Base-by-base conservation (phyloP, 1,140 invertebrate genomes). In the Amphibalanus amphitrite region DNA sequence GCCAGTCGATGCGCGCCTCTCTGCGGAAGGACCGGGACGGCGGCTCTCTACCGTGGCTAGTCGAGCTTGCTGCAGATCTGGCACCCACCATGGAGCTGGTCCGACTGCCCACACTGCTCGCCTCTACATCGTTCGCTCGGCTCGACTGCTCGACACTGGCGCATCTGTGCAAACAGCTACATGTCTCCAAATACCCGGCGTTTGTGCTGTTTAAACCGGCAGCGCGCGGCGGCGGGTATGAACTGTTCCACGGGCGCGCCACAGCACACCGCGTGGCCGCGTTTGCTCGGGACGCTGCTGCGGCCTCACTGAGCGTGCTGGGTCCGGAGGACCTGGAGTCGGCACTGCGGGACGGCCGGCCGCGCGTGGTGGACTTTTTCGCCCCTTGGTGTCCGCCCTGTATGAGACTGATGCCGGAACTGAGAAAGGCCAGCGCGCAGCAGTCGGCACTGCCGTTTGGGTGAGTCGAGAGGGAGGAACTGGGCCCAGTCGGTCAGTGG, bases 361-460 rank as follows among this genome's bases (percentile, higher is more conserved):
- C 81, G 77, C 75, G 74, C 88, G 86, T 91, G 76, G 83, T 92
- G 30, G 89, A 91, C 77, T 91, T 90, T 82, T 90, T 89, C 81
- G 87, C 89, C 6, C 89, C 90, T 75, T 90, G 89, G 88, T 92
- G 90, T 81, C 89, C 89, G n/a, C 89, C 90, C 0, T 92, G 90
- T 77, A 84, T 89, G 79, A 82, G 83, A 72, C 81, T 91, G 70
- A 79, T 91, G 23, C 87, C 88, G 59, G 88, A 90, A 80, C 82
- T 91, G 69, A 81, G 89, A 17, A 88, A 86, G 70, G 77, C 77
- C 23, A 76, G 75, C 67, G 70, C 71, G 28, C 65, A 3, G 13
- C 47, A 20, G 1, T 20, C 17, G 6, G 6, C 10, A 3, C 10
- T 59, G 47, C 47, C 47, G 47, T 59, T 59, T 20, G 47, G 38